Base-by-base conservation (phyloP, 1,140 invertebrate genomes). In the Tyrophagus putrescentiae region DNA sequence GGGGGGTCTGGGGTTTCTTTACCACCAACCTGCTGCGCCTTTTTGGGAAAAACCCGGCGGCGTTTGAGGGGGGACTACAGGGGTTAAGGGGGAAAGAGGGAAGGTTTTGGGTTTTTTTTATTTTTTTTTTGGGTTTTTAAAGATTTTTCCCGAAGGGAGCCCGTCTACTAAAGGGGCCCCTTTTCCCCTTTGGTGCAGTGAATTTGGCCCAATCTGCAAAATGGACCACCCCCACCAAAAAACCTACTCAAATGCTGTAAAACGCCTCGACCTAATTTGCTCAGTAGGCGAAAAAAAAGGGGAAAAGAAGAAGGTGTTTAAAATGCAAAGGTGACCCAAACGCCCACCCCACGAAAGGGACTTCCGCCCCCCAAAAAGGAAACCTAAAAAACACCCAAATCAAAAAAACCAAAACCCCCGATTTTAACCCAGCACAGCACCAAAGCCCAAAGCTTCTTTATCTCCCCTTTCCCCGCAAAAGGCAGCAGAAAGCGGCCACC, bases 101-200 rank as follows among this genome's bases (percentile, higher is more conserved):
- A 31, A 3, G 25, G 21, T 62, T 29, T 29, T 13, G n/a, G 1
- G 21, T 41, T 31, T n/a, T 11, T 23, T 1, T 21, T 23, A 23
- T 11, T 21, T 59, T 5, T 62, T 39, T 63, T 62, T 48, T 16
- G n/a, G 42, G 1, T 31, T 61, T 39, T 13, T 13, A 39, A 18
- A 61, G 42, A 28, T 62, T n/a, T 18, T 60, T 16, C 61, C 61
- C 1, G 33, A 48, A 13, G 58, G 60, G 61, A 62, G 39, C 32
- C 29, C 3, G 39, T 48, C 9, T 28, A 39, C 31, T 41, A 33
- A 1, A 53, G 54, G 3, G 33, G 45, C 11, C 61, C 56, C 21
- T 34, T 28, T 60, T 33, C 56, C n/a, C 31, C 29, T 3, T 21
- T 62, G 2, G 32, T 41, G 18, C 4, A n/a, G n/a, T 60, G 16